Evolutionary conservation across 2,888 invertebrate genomes (phyloP).

Genomic region (Drosophila sordidapex): DNA sequence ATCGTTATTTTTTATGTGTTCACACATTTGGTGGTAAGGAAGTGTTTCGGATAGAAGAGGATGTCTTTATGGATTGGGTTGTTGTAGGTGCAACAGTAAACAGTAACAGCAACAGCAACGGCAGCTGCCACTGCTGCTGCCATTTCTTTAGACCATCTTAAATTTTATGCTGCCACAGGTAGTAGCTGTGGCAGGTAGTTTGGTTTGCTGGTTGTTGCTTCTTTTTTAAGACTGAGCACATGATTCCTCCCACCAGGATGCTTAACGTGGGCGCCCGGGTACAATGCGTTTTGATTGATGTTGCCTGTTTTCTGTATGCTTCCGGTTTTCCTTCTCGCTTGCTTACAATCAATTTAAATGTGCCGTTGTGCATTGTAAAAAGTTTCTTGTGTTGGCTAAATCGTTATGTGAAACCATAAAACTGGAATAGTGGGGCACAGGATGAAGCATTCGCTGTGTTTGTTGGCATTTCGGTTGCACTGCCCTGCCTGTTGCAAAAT

Average conservation of each 20-base stretch:
- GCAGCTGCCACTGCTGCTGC: conserved; percentile 4
- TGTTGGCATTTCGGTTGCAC: conserved; percentile 34
- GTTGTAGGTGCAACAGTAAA: conserved; percentile 25
- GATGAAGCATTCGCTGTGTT: conserved; percentile 22
- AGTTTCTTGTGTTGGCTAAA: conserved; percentile 58
- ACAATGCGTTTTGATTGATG: conserved; percentile 71
- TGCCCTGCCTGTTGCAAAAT: conserved; percentile 51
- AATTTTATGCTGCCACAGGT: conserved; percentile 75
- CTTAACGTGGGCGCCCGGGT: conserved; percentile 50
- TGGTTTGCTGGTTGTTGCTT: conserved; percentile 12
- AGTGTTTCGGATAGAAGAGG: conserved; percentile 54
- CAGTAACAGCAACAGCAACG: not conserved
- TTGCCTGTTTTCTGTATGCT: conserved; percentile 64
- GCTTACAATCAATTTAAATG: conserved; percentile 78
- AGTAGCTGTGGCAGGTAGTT: conserved; percentile 27
- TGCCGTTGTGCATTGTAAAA: conserved; percentile 77
- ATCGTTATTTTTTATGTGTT: conserved; percentile 23
- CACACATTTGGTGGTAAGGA: conserved; percentile 27
- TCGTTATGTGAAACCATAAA: conserved; percentile 70
- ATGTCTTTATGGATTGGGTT: conserved; percentile 74
- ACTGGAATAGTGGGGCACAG: conserved; percentile 69
- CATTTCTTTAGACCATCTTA: conserved; percentile 58
- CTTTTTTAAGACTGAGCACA: conserved; percentile 16
- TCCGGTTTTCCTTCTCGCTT: conserved; percentile 57
- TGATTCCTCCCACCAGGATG: conserved; percentile 32